Evolutionary conservation across 1,140 invertebrate species (phyloP).

Genomic region (Drosophila nigromelanica): DNA sequence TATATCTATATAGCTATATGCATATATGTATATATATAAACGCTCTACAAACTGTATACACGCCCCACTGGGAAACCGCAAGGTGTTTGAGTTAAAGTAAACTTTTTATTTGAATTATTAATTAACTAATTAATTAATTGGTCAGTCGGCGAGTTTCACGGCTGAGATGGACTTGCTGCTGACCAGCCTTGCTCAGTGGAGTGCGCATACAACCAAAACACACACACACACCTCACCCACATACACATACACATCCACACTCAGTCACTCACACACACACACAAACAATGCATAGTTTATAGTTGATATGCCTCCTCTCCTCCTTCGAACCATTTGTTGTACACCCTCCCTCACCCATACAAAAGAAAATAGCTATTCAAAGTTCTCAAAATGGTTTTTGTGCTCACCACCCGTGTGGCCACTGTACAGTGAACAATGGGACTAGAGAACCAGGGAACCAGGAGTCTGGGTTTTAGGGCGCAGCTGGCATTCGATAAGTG

Average conservation of each 20-base stretch:
- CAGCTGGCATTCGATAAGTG: slow-evolving; percentile 8
- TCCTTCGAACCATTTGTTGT: slow-evolving; percentile 19
- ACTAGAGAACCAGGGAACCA: neutral
- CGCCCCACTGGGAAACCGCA: slow-evolving; percentile 35
- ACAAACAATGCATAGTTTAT: slow-evolving; percentile 51
- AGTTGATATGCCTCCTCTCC: slow-evolving; percentile 39
- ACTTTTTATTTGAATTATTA: slow-evolving; percentile 8
- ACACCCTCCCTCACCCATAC: slow-evolving; percentile 22
- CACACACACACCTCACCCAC: slow-evolving; percentile 18
- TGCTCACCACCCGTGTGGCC: slow-evolving; percentile 32
- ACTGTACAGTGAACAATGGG: slow-evolving; percentile 51
- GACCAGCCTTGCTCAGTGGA: slow-evolving; percentile 61
- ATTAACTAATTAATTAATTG: neutral
- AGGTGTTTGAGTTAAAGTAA: slow-evolving; percentile 20
- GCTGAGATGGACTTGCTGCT: neutral
- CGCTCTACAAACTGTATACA: slow-evolving; percentile 35
- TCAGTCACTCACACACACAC: slow-evolving; percentile 28
- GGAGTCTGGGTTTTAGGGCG: neutral
- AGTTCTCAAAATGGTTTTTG: no score
- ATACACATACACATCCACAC: slow-evolving; percentile 24
- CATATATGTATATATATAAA: slow-evolving; percentile 31
- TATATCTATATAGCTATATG: slow-evolving; percentile 20
- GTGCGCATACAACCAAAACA: slow-evolving; percentile 35
- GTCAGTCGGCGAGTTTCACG: neutral
- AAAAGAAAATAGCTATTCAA: slow-evolving; percentile 42